Percentiles rank a stretch among this genome's conserved stretches.
phyloP scores from a whole-genome alignment of 2,888 invertebrate genomes.

The Cheilosia pagana region DNA sequence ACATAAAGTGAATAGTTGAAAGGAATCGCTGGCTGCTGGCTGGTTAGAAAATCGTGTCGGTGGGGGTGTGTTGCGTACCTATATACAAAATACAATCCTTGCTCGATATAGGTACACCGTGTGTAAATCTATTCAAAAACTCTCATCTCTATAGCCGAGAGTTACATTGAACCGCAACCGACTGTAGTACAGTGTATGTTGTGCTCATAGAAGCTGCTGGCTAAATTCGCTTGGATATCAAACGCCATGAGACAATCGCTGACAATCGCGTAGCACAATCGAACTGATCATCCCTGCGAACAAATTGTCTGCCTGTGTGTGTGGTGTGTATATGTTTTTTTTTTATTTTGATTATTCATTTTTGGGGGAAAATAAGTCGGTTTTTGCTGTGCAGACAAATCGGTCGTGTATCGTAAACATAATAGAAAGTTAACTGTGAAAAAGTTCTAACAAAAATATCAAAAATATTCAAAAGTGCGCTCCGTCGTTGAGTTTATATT shows the following conservation, averaged over 20 bases:
- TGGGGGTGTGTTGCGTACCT: too few relatives aligned
- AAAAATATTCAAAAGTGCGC: neutral
- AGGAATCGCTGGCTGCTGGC: too few relatives aligned
- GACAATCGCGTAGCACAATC: slow-evolving; percentile 4
- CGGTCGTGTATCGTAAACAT: neutral
- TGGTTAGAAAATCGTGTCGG: too few relatives aligned
- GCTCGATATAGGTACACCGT: too few relatives aligned
- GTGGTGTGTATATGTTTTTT: neutral
- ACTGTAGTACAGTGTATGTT: slow-evolving; percentile 1
- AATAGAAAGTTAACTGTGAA: slow-evolving; percentile 18
- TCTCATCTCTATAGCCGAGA: too few relatives aligned
- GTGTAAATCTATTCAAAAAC: too few relatives aligned
- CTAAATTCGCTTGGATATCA: neutral
- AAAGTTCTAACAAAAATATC: neutral
- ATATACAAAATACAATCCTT: too few relatives aligned
- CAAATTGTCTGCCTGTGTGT: neutral
- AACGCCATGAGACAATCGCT: slow-evolving; percentile 51
- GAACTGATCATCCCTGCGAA: slow-evolving; percentile 10
- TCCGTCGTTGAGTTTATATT: neutral
- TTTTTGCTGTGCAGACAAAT: neutral
- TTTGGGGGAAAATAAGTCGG: neutral
- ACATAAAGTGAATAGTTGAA: too few relatives aligned
- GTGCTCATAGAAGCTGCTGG: neutral
- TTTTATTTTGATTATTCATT: slow-evolving; percentile 16
- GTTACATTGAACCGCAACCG: neutral